Evolutionary conservation across 2,113 vertebrate genomes (phyloP), one percentile per base, ranked within the genome.

Genomic region (Felis catus): DNA sequence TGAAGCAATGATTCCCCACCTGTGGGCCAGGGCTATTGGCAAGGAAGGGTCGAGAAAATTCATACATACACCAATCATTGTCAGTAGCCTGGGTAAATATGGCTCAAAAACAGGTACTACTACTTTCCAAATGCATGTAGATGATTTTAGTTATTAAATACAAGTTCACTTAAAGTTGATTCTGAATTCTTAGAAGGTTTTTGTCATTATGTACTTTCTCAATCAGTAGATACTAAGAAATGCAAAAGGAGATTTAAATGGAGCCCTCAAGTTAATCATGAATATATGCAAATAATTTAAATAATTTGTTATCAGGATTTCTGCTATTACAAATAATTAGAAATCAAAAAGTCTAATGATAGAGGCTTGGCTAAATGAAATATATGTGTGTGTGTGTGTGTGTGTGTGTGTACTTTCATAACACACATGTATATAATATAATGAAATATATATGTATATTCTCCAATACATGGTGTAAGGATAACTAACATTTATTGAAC

Each of bases 201-300:
- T 48, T 65, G 16, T 90, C n/a, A 79, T 13, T 27, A 63, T 58
- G 23, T 79, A 55, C 79, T 41, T 79, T 83, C 58, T 90, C 33
- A 70, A 33, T 36, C n/a, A 33, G 1, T 27, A 84, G 71, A 58
- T 84, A 83, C 48, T 93, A 51, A 92, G 86, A 84, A 63, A 65
- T 76, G 74, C 10, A 65, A 89, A 89, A 74, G 81, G 23, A 76
- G 23, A 2, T 66, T 83, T 88, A 65, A 87, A 33, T n/a, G 41
- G 29, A 79, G 7, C 53, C 70, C 33, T 89, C 29, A 87, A 55
- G 33, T 88, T 90, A 39, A 91, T 84, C 18, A 74, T 27, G 18
- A 85, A 89, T 68, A 78, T 45, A 36, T 73, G 48, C 63, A 87
- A n/a, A 91, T 93, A 95, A 70, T 65, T 82, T 74, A 87, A n/a